Conservation (phyloP, 2,113 vertebrate species). For the Spilogale gracilis region DNA sequence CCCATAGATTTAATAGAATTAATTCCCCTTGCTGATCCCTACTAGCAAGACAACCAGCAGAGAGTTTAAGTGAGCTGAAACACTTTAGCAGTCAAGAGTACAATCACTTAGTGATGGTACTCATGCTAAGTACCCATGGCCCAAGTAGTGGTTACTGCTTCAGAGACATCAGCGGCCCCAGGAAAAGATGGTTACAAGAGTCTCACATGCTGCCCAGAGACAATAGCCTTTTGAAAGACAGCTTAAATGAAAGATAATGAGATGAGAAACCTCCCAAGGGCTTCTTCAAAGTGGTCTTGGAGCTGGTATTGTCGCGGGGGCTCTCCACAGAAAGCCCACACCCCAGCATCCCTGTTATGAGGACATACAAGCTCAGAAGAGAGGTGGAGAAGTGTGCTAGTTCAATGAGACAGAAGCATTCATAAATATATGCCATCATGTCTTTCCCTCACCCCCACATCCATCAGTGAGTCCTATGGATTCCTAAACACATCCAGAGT, state of each 20-base stretch:
- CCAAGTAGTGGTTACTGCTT: neutral
- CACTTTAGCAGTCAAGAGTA: neutral
- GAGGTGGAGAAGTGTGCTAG: neutral
- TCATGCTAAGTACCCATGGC: neutral
- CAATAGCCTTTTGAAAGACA: neutral
- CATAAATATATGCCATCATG: fast-evolving
- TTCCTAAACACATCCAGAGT: neutral
- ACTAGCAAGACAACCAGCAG: neutral
- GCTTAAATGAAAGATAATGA: neutral
- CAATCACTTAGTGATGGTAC: neutral
- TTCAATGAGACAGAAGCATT: fast-evolving
- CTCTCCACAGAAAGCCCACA: fast-evolving
- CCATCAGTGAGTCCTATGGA: too few species aligned
- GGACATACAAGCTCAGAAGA: neutral
- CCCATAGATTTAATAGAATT: neutral
- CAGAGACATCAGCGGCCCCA: neutral
- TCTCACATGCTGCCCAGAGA: neutral
- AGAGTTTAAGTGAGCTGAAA: neutral
- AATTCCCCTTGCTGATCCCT: neutral
- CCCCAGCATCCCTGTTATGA: neutral
- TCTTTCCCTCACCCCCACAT: neutral
- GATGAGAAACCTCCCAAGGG: neutral
- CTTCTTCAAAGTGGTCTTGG: neutral
- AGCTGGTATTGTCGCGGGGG: neutral
- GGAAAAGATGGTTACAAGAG: neutral